These are phyloP conservation scores for Netta rufina DNA, from an alignment of 2,797 vertebrate species.

Conservation along the genomic window DNA sequence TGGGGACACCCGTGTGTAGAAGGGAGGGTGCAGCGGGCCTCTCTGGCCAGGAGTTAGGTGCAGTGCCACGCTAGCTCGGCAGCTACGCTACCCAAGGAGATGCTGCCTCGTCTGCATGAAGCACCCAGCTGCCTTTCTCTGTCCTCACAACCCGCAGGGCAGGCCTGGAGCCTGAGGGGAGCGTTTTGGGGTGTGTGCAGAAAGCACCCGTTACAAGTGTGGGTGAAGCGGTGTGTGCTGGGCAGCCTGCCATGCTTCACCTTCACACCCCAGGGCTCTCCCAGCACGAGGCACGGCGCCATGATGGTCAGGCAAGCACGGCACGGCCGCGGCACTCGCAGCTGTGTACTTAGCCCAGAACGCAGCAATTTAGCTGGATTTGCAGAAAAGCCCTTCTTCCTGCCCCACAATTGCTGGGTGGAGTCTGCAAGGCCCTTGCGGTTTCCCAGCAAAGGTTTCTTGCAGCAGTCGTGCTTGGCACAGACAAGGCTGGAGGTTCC, in stretches of 20 bases:
- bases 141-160: not conserved
- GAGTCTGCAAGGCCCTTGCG: not conserved
- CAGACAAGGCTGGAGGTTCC: not conserved
- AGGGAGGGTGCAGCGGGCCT: not conserved
- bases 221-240: not conserved
- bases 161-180: not conserved
- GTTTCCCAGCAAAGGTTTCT: not conserved
- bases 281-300: fast-evolving
- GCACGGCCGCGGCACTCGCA: not conserved
- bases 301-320: not conserved
- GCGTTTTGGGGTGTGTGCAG: fast-evolving
- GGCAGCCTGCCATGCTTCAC: not conserved
- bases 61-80: not conserved
- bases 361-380: not conserved
- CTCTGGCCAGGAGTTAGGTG: not conserved
- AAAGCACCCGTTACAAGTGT: not conserved
- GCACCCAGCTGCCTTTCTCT: not conserved
- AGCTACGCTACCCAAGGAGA: not conserved
- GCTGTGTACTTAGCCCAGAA: not conserved
- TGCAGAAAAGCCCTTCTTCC: not conserved
- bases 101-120: fast-evolving
- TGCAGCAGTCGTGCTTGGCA: not conserved
- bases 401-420: not conserved
- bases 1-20: not conserved
- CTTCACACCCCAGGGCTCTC: not conserved